Percentiles rank a stretch among this genome's conserved stretches.
Conservation (phyloP, 2,888 invertebrate genomes). For the Cylindroiulus punctatus region DNA sequence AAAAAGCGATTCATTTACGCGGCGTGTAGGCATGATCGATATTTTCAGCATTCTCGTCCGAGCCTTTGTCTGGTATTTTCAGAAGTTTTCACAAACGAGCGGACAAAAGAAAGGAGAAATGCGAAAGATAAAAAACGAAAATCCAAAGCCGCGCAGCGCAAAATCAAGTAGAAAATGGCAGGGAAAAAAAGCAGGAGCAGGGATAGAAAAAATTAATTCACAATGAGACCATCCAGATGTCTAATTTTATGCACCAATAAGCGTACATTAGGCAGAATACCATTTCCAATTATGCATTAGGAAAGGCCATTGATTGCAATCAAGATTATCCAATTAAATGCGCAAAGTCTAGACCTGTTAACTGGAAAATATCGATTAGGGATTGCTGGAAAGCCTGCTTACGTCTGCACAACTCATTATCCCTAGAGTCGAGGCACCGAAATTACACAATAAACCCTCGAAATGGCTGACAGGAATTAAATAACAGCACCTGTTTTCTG, state of each 20-base stretch:
- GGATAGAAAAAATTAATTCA: not conserved
- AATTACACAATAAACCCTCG: not conserved
- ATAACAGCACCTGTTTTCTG: not conserved
- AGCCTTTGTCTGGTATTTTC: not conserved
- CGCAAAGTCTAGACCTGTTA: not conserved
- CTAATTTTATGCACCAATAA: not conserved
- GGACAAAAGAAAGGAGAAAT: conserved; percentile 1
- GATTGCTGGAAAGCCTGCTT: not conserved
- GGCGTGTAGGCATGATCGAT: not conserved
- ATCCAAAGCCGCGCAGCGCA: not conserved
- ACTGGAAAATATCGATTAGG: not conserved
- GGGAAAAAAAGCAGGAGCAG: not conserved
- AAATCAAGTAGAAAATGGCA: not conserved
- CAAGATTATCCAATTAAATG: not conserved
- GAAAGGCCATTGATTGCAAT: not conserved
- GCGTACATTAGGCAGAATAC: no score
- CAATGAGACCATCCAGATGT: not conserved
- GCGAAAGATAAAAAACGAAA: not conserved
- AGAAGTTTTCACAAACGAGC: not conserved
- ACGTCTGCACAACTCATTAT: not conserved
- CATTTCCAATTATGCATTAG: not conserved
- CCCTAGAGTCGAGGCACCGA: not conserved
- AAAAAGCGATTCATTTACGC: not conserved
- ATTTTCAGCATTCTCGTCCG: not conserved
- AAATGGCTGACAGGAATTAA: not conserved